Conservation (phyloP, 2,113 vertebrate genomes). For the Naja naja region DNA sequence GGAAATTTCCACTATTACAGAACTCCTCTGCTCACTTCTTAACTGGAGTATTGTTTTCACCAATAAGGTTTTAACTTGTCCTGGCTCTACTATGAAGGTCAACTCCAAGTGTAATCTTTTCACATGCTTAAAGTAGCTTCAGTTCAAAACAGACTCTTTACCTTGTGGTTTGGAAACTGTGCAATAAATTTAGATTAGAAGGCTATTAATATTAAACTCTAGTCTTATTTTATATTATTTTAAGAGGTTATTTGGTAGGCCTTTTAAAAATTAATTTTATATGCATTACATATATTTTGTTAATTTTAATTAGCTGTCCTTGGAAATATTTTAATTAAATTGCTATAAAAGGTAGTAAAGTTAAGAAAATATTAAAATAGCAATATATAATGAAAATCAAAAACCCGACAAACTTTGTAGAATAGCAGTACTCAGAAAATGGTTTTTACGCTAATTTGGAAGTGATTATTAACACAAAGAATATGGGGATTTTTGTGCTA, state of each 20-base stretch:
- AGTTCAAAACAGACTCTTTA: background rate
- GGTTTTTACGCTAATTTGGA: background rate
- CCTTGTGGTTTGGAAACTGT: background rate
- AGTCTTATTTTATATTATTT: background rate
- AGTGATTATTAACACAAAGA: background rate
- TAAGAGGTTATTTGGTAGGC: background rate
- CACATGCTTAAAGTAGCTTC: no score
- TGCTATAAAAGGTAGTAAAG: background rate
- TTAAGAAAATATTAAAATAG: background rate
- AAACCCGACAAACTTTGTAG: background rate
- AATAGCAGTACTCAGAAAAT: background rate
- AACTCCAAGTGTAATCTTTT: background rate
- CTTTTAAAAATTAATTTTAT: background rate
- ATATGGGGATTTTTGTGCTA: background rate
- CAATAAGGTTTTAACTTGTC: background rate
- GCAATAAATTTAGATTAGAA: background rate
- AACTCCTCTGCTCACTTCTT: background rate
- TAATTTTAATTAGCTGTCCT: background rate
- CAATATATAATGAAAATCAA: background rate
- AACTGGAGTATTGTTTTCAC: background rate
- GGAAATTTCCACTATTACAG: background rate
- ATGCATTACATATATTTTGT: background rate
- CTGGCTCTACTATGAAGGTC: background rate
- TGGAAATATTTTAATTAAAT: background rate
- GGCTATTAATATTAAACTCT: background rate